These are phyloP conservation scores for Rissa tridactyla DNA, from an alignment of 2,113 vertebrate genomes.

Conservation along the genomic window DNA sequence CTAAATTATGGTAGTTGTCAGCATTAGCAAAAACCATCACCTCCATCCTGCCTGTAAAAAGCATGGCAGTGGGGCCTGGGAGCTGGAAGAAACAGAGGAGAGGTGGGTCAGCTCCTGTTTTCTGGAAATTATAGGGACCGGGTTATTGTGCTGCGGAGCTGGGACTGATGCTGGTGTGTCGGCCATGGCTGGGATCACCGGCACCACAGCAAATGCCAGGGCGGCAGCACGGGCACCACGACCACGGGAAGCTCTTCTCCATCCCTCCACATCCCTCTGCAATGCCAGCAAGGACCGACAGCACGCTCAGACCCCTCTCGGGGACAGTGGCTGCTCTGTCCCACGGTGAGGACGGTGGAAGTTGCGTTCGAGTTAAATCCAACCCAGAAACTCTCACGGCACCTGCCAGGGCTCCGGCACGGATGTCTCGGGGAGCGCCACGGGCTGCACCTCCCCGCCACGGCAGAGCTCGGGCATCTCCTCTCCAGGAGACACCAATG, in stretches of 20 bases:
- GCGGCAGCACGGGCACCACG: accelerated
- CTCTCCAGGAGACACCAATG: accelerated
- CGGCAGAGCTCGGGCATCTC: accelerated
- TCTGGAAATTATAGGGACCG: not conserved
- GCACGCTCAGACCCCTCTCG: accelerated
- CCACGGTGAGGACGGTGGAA: accelerated
- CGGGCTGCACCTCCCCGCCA: accelerated
- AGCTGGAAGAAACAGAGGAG: not conserved
- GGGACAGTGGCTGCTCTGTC: accelerated
- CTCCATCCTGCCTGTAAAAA: not conserved
- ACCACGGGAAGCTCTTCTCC: not conserved
- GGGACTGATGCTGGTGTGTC: not conserved
- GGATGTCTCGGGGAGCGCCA: accelerated
- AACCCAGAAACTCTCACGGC: accelerated
- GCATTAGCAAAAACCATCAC: not conserved
- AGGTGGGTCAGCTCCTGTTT: not conserved
- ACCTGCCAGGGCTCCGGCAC: accelerated
- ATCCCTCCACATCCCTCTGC: not conserved
- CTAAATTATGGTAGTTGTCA: conserved; percentile 1
- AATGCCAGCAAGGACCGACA: accelerated
- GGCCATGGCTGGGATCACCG: accelerated
- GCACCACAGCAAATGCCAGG: accelerated
- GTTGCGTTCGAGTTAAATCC: accelerated
- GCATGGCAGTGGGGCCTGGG: not conserved
- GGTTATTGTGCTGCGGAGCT: not conserved